These are phyloP conservation scores for Willisornis vidua DNA, from an alignment of 2,113 vertebrate species.

Conservation along the genomic window DNA sequence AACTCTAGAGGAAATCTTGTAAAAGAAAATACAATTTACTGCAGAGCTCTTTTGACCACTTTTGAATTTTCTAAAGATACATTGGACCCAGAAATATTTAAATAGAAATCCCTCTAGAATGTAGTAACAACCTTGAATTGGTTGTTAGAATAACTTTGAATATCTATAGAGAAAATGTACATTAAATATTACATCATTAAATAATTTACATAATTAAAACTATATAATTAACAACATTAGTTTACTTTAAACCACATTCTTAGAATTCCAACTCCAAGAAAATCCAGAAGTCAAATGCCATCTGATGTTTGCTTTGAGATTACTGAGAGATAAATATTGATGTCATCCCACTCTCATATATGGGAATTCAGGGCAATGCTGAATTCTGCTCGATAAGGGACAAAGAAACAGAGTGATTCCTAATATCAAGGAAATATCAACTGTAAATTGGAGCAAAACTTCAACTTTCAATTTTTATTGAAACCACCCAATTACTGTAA, in stretches of 20 bases:
- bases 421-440: not conserved
- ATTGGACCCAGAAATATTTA: not conserved
- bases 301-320: not conserved
- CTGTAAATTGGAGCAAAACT: not conserved
- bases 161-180: not conserved
- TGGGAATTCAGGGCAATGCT: not conserved
- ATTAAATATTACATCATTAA: not conserved
- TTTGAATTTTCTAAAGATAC: not conserved
- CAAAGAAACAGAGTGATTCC: not conserved
- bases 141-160: not conserved
- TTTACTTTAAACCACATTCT: not conserved
- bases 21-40: not conserved
- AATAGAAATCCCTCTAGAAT: not conserved
- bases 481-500: not conserved
- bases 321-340: not conserved
- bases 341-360: not conserved
- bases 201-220: not conserved
- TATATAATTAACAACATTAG: not conserved
- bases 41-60: not conserved
- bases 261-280: not conserved
- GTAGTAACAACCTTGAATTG: not conserved
- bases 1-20: not conserved
- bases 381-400: not conserved
- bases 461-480: not conserved
- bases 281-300: not conserved